A percentile compares a stretch with the other conserved stretches of the same genome.
These are phyloP conservation scores for Platycnemis pennipes DNA, from an alignment of 2,888 invertebrate species.

Conservation along the genomic window DNA sequence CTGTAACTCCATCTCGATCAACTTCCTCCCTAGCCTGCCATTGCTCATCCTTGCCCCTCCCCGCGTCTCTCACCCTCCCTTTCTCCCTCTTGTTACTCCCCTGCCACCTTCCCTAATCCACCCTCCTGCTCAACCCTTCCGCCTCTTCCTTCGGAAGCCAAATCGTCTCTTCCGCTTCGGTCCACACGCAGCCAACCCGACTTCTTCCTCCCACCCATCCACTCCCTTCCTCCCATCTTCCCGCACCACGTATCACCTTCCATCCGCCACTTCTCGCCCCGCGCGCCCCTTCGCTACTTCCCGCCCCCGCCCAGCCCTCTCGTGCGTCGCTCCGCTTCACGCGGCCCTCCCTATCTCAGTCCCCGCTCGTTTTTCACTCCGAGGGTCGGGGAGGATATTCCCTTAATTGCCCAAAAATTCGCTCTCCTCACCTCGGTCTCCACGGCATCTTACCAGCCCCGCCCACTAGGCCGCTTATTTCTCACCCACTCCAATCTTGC, in stretches of 20 bases:
- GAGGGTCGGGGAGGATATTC: neutral
- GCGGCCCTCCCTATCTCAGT: neutral
- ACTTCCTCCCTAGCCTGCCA: neutral
- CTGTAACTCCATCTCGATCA: neutral
- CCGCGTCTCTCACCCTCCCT: neutral
- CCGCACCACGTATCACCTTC: neutral
- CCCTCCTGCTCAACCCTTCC: neutral
- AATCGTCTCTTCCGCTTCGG: constrained; percentile 58
- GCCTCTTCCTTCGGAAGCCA: constrained; percentile 1
- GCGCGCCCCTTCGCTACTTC: neutral
- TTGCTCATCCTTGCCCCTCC: neutral
- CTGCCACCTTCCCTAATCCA: neutral
- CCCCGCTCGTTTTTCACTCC: neutral
- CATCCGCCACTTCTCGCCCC: neutral
- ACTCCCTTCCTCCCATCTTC: neutral
- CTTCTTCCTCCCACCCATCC: neutral
- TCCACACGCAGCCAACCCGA: constrained; percentile 6
- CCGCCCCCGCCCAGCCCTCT: neutral
- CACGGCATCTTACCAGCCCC: no score
- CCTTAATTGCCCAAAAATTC: constrained; percentile 49
- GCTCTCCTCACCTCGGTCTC: neutral
- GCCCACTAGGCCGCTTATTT: no score
- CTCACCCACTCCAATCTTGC: no score
- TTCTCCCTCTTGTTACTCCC: neutral
- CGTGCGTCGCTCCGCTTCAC: neutral